Evolutionary conservation across 2,797 vertebrate species (phyloP).

Genomic region (Sebastes diaconus): DNA sequence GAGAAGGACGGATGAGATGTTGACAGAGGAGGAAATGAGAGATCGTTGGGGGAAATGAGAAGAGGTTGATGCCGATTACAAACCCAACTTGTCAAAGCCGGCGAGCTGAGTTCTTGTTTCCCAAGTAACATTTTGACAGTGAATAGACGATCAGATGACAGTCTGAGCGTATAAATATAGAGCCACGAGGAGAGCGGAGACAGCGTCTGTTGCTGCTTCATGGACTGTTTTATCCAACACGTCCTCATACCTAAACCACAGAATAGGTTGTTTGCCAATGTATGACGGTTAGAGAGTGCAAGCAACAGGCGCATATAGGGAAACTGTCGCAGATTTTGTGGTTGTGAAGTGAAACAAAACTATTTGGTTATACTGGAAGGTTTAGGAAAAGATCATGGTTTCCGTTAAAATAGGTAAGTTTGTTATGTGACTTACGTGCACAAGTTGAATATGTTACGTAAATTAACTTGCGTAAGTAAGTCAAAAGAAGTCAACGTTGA

Average conservation of each 20-base stretch:
- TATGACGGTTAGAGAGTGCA: not conserved
- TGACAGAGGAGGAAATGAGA: constrained; percentile 38
- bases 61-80: not conserved
- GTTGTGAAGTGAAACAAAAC: too few species aligned
- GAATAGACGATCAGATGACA: not conserved
- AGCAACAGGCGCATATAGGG: not conserved
- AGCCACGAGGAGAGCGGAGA: not conserved
- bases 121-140: constrained; percentile 10
- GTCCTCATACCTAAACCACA: not conserved
- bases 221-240: not conserved
- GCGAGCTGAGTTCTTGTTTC: not conserved
- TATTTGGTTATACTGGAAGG: too few species aligned
- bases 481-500: too few species aligned
- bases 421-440: too few species aligned
- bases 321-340: too few species aligned
- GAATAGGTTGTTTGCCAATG: not conserved
- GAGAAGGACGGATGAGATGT: constrained; percentile 24
- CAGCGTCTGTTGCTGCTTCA: not conserved
- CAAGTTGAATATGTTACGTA: too few species aligned
- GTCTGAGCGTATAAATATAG: not conserved
- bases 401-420: too few species aligned
- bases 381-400: too few species aligned
- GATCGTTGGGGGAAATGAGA: not conserved
- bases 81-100: constrained; percentile 28
- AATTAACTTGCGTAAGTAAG: fast-evolving